Evolutionary conservation across 2,113 vertebrate genomes (phyloP), one percentile per base, ranked within the genome.

Genomic region (Phyllopteryx taeniolatus): DNA sequence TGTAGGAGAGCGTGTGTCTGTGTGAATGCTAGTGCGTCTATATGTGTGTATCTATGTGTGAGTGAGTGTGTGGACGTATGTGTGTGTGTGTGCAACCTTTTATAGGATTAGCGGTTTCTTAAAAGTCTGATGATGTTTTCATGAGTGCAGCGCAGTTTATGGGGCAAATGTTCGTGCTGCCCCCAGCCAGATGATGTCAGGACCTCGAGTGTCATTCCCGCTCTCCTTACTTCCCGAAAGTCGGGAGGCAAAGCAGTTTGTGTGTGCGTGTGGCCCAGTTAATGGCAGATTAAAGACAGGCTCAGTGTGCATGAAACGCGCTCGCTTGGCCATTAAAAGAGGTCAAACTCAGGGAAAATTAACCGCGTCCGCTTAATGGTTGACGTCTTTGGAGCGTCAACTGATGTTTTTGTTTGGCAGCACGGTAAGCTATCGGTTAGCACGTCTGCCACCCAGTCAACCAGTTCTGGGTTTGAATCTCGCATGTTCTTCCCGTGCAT

Each of bases 231-330:
- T 19, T 19, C 49, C 49, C 49, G 17, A 51, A 14, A 51, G 17
- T 15, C 5, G 5, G 11, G 22, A 74, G 61, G 76, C 53, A 87
- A 22, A 78, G 80, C n/a, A 46, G 61, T 47, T 47, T 33, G 62
- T 6, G 31, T 39, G 22, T 61, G 72, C 5, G 8, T 2, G 22
- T 7, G 35, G 64, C 54, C 64, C 35, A 72, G 80, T 83, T 86
- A 84, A 84, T 86, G 83, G 75, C 59, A 79, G 82, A 80, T 86
- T 78, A 87, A 66, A 80, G 78, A 75, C 68, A 12, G 78, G 79
- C 80, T 82, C 71, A 81, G 76, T 79, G 80, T 76, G 85, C 74
- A 83, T 83, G 77, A 87, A 83, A 83, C 82, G 76, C 85, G 74
- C 77, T 71, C 75, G 70, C 75, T 53, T 61, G 67, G 75, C 74